phyloP scores from a whole-genome alignment of 1,140 invertebrate species.

The Lycorma delicatula region DNA sequence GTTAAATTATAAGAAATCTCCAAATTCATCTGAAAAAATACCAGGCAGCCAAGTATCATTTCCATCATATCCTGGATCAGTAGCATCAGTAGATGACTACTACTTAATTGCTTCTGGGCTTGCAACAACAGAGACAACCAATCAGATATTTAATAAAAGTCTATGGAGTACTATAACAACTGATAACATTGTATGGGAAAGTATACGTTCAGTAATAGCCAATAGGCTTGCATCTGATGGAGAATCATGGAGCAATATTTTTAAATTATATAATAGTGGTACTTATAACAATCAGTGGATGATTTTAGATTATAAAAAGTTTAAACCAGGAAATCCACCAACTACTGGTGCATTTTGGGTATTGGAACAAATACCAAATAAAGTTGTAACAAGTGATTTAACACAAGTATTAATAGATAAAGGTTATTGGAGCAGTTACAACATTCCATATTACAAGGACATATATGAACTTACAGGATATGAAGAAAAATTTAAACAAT shows the following conservation, averaged over 20 bases:
- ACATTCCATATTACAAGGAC: conserved; percentile 54
- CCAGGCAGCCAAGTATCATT: conserved; percentile 48
- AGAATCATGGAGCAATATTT: conserved; percentile 47
- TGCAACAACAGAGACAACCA: conserved; percentile 62
- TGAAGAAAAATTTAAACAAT: conserved; percentile 46
- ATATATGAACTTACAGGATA: conserved; percentile 57
- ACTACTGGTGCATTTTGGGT: conserved; percentile 48
- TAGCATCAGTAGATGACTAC: conserved; percentile 60
- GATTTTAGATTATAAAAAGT: conserved; percentile 48
- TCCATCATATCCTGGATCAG: conserved; percentile 54
- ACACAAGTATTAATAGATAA: conserved; percentile 31
- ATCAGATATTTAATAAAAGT: conserved; percentile 27
- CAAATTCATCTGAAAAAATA: conserved; percentile 26
- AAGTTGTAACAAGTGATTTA: conserved; percentile 11
- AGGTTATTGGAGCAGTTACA: conserved; percentile 67
- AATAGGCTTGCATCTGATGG: conserved; percentile 55
- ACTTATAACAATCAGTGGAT: conserved; percentile 81
- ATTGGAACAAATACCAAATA: conserved; percentile 57
- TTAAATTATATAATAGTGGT: conserved; percentile 57
- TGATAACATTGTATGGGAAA: conserved; percentile 44
- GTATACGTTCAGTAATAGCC: conserved; percentile 55
- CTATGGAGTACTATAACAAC: neutral
- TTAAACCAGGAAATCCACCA: conserved; percentile 4
- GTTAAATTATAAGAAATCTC: neutral
- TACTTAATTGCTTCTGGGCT: conserved; percentile 56